A percentile compares a stretch with the other conserved stretches of the same genome.
Evolutionary conservation across 2,113 vertebrate genomes (phyloP).

Genomic region (Chaetorhynchus papuensis): DNA sequence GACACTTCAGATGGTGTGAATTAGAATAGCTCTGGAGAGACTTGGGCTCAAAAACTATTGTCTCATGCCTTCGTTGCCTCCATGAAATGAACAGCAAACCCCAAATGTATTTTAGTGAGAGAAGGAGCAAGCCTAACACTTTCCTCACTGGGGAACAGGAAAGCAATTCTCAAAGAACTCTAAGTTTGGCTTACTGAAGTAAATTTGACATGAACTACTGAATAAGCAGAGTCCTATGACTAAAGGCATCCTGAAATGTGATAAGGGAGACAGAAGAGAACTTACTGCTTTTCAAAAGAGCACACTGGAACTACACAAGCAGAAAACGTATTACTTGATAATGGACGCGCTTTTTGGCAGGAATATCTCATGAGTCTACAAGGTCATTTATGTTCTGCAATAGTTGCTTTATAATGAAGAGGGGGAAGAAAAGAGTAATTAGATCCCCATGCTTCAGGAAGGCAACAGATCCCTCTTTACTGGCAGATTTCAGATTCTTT

Average conservation of each 20-base stretch:
- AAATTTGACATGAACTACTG: slow-evolving; percentile 55
- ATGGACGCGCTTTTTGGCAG: slow-evolving; percentile 53
- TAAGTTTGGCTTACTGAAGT: slow-evolving; percentile 20
- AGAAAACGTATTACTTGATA: slow-evolving; percentile 65
- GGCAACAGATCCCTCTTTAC: slow-evolving; percentile 49
- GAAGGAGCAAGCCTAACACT: background rate
- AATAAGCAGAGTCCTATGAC: slow-evolving; percentile 41
- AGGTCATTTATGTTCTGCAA: slow-evolving; percentile 51
- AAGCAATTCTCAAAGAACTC: background rate
- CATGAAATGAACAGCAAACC: background rate
- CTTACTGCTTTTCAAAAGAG: slow-evolving; percentile 43
- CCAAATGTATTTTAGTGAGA: background rate
- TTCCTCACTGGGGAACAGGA: background rate
- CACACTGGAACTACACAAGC: slow-evolving; percentile 30
- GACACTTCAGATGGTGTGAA: background rate
- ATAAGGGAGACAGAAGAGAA: slow-evolving; percentile 51
- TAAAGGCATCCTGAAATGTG: slow-evolving; percentile 59
- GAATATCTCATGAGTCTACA: slow-evolving; percentile 18
- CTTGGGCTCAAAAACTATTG: background rate
- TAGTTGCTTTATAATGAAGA: slow-evolving; percentile 35
- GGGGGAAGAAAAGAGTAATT: background rate
- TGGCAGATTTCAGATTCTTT: slow-evolving; percentile 52
- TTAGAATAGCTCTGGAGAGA: background rate
- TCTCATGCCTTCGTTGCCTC: background rate
- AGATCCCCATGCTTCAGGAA: slow-evolving; percentile 36